phyloP scores from a whole-genome alignment of 2,113 vertebrate genomes.

The Podiceps cristatus region DNA sequence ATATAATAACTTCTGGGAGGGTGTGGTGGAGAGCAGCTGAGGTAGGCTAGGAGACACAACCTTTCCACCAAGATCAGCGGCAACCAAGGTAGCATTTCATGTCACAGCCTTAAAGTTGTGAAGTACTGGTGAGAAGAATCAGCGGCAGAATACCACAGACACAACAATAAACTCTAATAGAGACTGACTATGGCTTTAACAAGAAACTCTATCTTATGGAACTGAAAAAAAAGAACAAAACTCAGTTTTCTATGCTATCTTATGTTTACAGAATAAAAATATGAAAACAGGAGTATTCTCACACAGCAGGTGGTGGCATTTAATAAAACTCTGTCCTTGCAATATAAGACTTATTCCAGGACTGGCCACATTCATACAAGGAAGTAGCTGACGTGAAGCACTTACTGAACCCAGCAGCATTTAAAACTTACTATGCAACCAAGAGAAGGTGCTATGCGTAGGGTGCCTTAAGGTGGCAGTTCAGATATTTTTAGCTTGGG shows the following conservation, averaged over 20 bases:
- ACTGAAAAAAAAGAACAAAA: not conserved
- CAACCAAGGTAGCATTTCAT: not conserved
- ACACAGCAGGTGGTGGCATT: not conserved
- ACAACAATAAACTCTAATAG: not conserved
- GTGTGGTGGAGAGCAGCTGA: not conserved
- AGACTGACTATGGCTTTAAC: not conserved
- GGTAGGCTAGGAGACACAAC: not conserved
- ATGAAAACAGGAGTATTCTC: not conserved
- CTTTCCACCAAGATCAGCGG: not conserved
- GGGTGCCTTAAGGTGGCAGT: not conserved
- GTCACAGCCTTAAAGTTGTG: not conserved
- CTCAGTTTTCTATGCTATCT: not conserved
- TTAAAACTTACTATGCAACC: not conserved
- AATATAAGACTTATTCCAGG: not conserved
- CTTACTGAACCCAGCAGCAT: not conserved
- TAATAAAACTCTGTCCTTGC: not conserved
- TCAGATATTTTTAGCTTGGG: not conserved
- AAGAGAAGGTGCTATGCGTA: not conserved
- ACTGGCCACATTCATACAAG: not conserved
- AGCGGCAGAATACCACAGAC: not conserved
- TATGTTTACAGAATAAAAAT: not conserved
- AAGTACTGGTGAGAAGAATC: not conserved
- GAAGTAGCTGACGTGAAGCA: rapidly evolving
- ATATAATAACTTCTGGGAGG: not conserved
- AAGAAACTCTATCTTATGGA: not conserved